phyloP scores from a whole-genome alignment of 2,888 invertebrate species.

The Pseudanteris insignis region DNA sequence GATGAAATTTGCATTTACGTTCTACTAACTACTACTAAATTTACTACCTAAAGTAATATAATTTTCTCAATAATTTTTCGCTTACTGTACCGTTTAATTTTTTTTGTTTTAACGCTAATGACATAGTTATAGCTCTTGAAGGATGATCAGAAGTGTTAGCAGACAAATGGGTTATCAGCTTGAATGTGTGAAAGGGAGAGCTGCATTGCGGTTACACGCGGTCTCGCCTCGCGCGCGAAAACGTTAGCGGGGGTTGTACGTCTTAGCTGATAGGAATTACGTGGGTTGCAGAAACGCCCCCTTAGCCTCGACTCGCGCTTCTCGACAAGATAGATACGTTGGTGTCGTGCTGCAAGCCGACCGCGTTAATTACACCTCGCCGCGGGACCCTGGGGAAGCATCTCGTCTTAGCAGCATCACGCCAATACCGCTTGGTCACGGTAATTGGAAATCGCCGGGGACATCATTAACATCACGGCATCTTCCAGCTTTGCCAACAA shows the following conservation, averaged over 20 bases:
- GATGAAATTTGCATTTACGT: no score
- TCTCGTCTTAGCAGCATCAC: slow-evolving; percentile 53
- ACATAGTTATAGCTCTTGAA: no score
- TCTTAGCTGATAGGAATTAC: slow-evolving; percentile 57
- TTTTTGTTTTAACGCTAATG: no score
- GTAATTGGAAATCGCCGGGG: slow-evolving; percentile 58
- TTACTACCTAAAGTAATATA: no score
- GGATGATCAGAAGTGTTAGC: no score
- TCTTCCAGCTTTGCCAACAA: slow-evolving; percentile 24
- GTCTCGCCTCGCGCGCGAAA: slow-evolving; percentile 40
- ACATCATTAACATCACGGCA: slow-evolving; percentile 37
- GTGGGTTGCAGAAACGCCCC: slow-evolving; percentile 50
- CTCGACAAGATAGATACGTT: slow-evolving; percentile 60
- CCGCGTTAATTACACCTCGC: slow-evolving; percentile 60
- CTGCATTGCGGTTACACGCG: slow-evolving; percentile 37
- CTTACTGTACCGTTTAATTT: no score
- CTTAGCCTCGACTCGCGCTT: slow-evolving; percentile 47
- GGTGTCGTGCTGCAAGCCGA: slow-evolving; percentile 59
- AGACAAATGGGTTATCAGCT: no score
- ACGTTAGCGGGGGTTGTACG: slow-evolving; percentile 45
- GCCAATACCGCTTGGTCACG: slow-evolving; percentile 52
- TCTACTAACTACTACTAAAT: no score
- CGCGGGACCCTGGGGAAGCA: slow-evolving; percentile 44
- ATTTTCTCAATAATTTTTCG: no score
- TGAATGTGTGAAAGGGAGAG: slow-evolving; percentile 22